A percentile compares a stretch with the other conserved stretches of the same genome.
These are phyloP conservation scores for Carollia perspicillata DNA, from an alignment of 2,113 vertebrate genomes.

Conservation along the genomic window DNA sequence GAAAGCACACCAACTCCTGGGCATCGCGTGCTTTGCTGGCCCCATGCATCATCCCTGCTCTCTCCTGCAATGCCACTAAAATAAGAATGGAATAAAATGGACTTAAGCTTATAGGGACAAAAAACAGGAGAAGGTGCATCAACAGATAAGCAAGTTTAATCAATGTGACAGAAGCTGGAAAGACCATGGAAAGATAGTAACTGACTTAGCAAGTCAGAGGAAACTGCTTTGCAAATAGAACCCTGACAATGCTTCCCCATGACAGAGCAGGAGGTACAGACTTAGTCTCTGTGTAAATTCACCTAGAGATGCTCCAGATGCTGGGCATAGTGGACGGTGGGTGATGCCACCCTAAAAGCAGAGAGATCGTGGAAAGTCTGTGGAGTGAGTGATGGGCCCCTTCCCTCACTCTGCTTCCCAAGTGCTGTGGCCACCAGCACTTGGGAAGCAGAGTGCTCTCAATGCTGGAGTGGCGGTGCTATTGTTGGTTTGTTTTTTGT, in stretches of 20 bases:
- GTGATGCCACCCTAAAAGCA: neutral
- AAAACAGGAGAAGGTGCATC: neutral
- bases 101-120: too few relatives aligned
- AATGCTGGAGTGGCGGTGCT: neutral
- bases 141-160: neutral
- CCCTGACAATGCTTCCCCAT: neutral
- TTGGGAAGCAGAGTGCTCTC: too few relatives aligned
- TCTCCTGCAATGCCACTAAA: neutral
- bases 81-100: neutral
- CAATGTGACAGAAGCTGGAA: neutral
- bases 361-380: neutral
- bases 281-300: neutral
- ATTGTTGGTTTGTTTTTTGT: neutral
- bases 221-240: neutral
- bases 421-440: too few relatives aligned
- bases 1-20: neutral
- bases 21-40: neutral
- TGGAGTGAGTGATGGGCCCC: neutral
- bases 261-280: neutral
- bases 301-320: neutral
- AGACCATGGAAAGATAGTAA: neutral
- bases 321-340: too few relatives aligned
- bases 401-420: neutral
- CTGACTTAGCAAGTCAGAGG: neutral
- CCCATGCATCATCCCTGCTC: accelerated